Conservation (phyloP, 2,113 vertebrate species). For the Burhinus bistriatus region DNA sequence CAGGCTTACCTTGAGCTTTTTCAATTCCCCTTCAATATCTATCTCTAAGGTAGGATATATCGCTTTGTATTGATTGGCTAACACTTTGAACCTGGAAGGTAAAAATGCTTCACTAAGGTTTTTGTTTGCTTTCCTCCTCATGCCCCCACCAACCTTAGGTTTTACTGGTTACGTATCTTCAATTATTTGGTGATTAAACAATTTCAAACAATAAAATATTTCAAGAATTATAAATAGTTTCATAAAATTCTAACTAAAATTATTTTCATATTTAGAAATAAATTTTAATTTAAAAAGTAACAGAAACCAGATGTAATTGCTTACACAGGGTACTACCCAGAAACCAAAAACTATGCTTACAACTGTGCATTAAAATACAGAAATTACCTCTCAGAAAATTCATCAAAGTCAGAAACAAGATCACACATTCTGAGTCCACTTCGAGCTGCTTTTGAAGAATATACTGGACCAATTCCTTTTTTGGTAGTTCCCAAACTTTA, state of each 20-base stretch:
- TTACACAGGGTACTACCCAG: not conserved
- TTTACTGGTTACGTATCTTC: not conserved
- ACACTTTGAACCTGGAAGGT: conserved; percentile 86
- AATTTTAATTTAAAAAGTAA: not conserved
- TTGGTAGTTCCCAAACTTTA: conserved; percentile 94
- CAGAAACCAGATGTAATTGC: not conserved
- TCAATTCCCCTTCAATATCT: conserved; percentile 90
- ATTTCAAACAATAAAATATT: not conserved
- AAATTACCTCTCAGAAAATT: conserved; percentile 93
- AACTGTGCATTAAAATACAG: not conserved
- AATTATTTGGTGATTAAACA: not conserved
- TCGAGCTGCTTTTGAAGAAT: conserved; percentile 95
- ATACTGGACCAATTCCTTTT: conserved; percentile 96
- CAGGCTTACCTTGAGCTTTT: conserved; percentile 86
- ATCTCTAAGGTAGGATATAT: conserved; percentile 94
- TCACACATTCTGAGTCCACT: conserved; percentile 97
- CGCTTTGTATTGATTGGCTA: conserved; percentile 92
- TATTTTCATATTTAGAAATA: not conserved
- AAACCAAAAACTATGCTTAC: not conserved
- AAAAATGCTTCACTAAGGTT: not conserved
- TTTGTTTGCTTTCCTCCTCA: not conserved
- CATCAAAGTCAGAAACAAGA: conserved; percentile 90
- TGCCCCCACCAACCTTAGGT: not conserved
- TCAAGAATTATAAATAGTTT: not conserved
- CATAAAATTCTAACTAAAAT: not conserved